Evolutionary conservation across 2,797 vertebrate genomes (phyloP), one percentile per base, ranked within the genome.

Genomic region (Novumbra hubbsi): DNA sequence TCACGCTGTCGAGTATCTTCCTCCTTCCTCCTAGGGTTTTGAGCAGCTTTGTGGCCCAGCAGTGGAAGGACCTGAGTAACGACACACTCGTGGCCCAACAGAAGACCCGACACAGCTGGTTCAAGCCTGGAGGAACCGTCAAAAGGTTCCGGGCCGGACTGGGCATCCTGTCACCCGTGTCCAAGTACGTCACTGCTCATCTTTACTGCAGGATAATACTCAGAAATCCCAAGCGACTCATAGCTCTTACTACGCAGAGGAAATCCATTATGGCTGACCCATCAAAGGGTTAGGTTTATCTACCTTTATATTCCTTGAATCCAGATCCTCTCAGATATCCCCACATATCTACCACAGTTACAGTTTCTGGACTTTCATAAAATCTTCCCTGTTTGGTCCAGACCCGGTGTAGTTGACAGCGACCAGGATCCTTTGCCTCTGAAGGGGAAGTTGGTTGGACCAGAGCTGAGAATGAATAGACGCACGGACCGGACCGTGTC

Each of bases 121-220:
- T 97, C 91, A 96, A 94, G 83, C 92, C 96, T 0, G 94, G 93
- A 0, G 95, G 95, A 83, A 96, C 94, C 75, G 96, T 98, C 87
- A 98, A 96, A 94, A 98, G 95, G 81, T 96, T 97, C 75, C 93
- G 95, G 12, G 95, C 96, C 3, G 95, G 96, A 75, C 94, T 98
- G 79, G 95, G 92, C 89, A 95, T 97, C 89, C 96, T 96, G 90
- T 95, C 96, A 1, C 96, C 96, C 24, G 94, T 94, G 64, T 94
- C 96, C 76, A 98, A 96, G 97, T 99, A 94, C 57, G 34, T 38
- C 4, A 38, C 34, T 7, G 27, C 32, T 64, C 38, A 14, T 32
- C 21, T 52, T 14, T 9, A 62, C 28, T 57, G n/a, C 28, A 34
- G 17, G 21, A 32, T 30, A 66, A 65, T 67, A 49, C 27, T 12